Conservation (phyloP, 2,888 invertebrate species). For the Synergus laeviventris region DNA sequence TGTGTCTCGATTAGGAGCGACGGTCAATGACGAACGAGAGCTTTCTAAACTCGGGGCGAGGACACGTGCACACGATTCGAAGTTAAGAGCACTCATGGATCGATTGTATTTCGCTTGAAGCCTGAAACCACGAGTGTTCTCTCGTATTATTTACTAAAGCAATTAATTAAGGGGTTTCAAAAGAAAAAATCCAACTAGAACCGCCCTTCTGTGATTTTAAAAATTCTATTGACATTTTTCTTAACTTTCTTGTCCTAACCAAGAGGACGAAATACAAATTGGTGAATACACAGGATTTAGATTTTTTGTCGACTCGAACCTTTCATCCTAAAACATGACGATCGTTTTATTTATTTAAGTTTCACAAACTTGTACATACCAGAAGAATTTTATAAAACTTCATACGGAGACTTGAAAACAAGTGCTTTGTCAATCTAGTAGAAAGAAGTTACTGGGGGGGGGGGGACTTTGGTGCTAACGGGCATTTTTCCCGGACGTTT, state of each 20-base stretch:
- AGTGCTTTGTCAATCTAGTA: background rate
- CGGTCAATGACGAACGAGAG: conserved; percentile 35
- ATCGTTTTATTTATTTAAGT: too few species aligned
- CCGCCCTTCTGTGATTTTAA: background rate
- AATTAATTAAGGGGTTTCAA: conserved; percentile 34
- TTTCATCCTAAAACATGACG: too few species aligned
- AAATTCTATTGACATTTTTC: too few species aligned
- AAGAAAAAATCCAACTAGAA: background rate
- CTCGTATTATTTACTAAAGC: conserved; percentile 25
- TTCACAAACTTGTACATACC: background rate
- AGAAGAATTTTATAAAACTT: background rate
- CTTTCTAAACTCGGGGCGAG: conserved; percentile 37
- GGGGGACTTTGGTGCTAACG: conserved; percentile 36
- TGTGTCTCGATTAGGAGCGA: conserved; percentile 20
- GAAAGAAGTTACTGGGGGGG: background rate
- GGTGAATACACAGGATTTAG: too few species aligned
- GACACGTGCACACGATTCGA: conserved; percentile 37
- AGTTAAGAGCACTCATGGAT: conserved; percentile 38
- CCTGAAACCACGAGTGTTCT: conserved; percentile 16
- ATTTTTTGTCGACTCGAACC: too few species aligned
- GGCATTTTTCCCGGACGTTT: conserved; percentile 66
- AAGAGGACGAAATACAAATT: too few species aligned
- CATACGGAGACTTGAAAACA: background rate
- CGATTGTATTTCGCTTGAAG: conserved; percentile 37
- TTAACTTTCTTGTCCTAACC: too few species aligned